Base-by-base conservation (phyloP, 2,888 invertebrate genomes). In the Diplazon laetatorius region DNA sequence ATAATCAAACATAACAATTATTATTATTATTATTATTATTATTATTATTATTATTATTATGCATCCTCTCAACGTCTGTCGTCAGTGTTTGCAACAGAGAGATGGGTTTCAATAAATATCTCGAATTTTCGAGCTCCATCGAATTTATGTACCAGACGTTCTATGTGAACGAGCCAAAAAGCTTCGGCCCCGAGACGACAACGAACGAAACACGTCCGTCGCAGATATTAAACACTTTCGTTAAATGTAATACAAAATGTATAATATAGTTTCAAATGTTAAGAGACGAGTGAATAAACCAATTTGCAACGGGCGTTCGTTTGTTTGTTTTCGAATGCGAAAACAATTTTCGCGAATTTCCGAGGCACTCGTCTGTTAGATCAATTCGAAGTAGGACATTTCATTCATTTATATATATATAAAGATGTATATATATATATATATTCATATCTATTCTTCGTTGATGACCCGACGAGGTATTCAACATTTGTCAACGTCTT, bases 41-140 rank as follows among this genome's bases (percentile, higher is more conserved):
- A n/a, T n/a, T n/a, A n/a, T n/a, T n/a, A n/a, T n/a, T n/a, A n/a
- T n/a, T n/a, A n/a, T n/a, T n/a, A n/a, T n/a, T n/a, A n/a, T n/a
- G n/a, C n/a, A n/a, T n/a, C n/a, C n/a, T n/a, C n/a, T n/a, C n/a
- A n/a, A n/a, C n/a, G n/a, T n/a, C n/a, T n/a, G n/a, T n/a, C n/a
- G n/a, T n/a, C n/a, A 74, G 73, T 74, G 70, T 78, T 74, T 60
- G 74, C 78, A 78, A 78, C 78, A 74, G 70, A 78, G 74, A 74
- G 63, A 63, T 50, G 63, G 42, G 52, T 70, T n/a, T n/a, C n/a
- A 57, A 77, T 72, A 63, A 72, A 77, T 73, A 57, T 68, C 66
- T 59, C 50, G 25, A 62, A 39, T 57, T 57, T 72, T 77, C 60
- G 70, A 22, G n/a, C 55, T 37, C 68, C 71, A 60, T 22, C 30